A percentile compares a stretch with the other conserved stretches of the same genome.
These are phyloP conservation scores for Hippocampus guttulatus DNA, from an alignment of 2,113 vertebrate species.

Conservation along the genomic window DNA sequence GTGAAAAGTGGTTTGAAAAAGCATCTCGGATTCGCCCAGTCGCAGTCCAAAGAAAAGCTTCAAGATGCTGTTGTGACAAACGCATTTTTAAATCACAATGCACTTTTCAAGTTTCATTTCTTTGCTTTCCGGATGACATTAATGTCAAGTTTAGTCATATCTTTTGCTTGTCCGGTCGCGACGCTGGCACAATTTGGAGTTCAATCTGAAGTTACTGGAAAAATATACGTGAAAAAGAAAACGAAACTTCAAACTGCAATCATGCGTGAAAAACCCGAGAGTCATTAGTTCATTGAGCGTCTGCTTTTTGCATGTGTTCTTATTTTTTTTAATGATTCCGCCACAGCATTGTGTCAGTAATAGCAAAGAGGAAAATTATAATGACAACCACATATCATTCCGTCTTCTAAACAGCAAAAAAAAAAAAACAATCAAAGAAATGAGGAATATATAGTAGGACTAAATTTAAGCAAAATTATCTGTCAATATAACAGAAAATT, in stretches of 20 bases:
- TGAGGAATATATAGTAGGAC: no score
- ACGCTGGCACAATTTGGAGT: slow-evolving; percentile 6
- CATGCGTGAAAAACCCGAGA: no score
- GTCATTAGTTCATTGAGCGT: no score
- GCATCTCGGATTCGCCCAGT: slow-evolving; percentile 16
- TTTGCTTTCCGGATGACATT: slow-evolving; percentile 20
- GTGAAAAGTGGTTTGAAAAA: slow-evolving; percentile 6
- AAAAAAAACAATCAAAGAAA: no score
- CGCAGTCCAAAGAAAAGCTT: slow-evolving; percentile 32
- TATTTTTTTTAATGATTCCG: no score
- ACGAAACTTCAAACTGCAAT: no score
- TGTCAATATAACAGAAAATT: neutral
- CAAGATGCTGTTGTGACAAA: slow-evolving; percentile 31
- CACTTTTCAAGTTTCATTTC: slow-evolving; percentile 19
- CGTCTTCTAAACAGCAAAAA: no score
- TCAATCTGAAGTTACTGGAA: neutral
- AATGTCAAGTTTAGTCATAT: neutral
- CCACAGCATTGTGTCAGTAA: no score
- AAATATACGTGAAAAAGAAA: neutral
- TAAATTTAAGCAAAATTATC: neutral
- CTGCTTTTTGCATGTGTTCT: no score
- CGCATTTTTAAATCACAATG: slow-evolving; percentile 32
- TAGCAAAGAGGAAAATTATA: no score
- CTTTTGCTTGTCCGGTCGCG: slow-evolving; percentile 22
- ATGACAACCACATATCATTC: no score